Base-by-base conservation (phyloP, 2,888 invertebrate species). In the Drosophila subquinaria region DNA sequence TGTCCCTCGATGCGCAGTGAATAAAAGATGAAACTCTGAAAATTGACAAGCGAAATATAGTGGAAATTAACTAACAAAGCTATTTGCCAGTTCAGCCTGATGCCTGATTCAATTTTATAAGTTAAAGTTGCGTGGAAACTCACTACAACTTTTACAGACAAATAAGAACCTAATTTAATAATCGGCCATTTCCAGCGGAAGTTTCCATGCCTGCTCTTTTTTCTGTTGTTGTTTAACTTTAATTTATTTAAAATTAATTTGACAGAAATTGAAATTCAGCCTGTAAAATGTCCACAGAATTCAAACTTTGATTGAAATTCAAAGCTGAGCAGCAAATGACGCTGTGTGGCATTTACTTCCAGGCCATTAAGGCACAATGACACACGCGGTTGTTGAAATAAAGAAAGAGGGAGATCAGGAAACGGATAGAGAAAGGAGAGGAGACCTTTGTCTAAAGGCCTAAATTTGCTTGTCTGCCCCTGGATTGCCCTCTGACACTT, bases 241-340 rank as follows among this genome's bases (percentile, higher is more conserved):
- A 60, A 69, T 71, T 76, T 67, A 69, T 70, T 66, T 69, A 50
- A 71, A 76, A n/a, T 55, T 69, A 65, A 77, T 73, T 80, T 71
- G 59, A 71, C 36, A 62, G 42, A 67, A 69, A 70, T 73, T 67
- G 52, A 80, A 80, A 62, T 62, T 66, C 48, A 48, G 38, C 10
- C 17, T 17, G 15, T 27, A n/a, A 45, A 47, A 35, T 57, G 45
- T 11, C 23, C 15, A 36, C 20, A 43, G 42, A n/a, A n/a, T n/a
- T n/a, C n/a, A n/a, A 76, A 69, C 69, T 65, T 76, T 80, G 73
- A 69, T 80, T 72, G 73, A 80, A 80, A 75, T 64, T 76, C 17
- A 57, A 64, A 63, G 63, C 59, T 51, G 60, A 42, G 45, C 66
- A 60, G 20, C 10, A 52, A 71, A 76, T 63, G 50, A 61, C 40